Evolutionary conservation across 2,888 invertebrate genomes (phyloP).

Genomic region (Sarcophaga variegata): DNA sequence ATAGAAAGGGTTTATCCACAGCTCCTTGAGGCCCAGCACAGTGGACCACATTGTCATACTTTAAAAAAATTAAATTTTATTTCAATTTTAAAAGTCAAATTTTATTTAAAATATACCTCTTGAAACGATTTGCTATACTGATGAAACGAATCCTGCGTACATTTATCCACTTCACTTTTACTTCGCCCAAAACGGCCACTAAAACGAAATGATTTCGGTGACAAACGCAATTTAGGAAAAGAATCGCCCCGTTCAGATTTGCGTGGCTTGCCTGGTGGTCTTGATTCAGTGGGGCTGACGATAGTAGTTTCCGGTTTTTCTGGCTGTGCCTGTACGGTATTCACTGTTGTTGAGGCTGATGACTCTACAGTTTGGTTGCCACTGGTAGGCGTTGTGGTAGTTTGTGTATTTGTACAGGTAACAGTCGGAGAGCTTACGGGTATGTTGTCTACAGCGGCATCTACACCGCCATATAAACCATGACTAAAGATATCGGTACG

Average conservation of each 20-base stretch:
- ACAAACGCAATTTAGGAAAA: conserved; percentile 79
- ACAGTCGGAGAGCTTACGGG: conserved; percentile 74
- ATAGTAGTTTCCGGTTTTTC: not conserved
- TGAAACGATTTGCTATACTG: conserved; percentile 81
- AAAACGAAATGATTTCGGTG: conserved; percentile 80
- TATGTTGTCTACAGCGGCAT: conserved; percentile 76
- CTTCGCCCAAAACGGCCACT: conserved; percentile 81
- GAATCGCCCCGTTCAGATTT: conserved; percentile 80
- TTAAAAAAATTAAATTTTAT: not conserved
- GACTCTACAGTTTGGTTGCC: conserved; percentile 11
- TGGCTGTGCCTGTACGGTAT: not conserved
- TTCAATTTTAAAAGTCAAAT: not conserved
- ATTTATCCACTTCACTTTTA: conserved; percentile 80
- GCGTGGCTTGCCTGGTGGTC: conserved; percentile 69
- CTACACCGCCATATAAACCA: conserved; percentile 74
- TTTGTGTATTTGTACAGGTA: conserved; percentile 28
- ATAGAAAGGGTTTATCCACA: conserved; percentile 91
- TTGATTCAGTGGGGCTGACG: conserved; percentile 11
- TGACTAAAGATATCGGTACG: conserved; percentile 80
- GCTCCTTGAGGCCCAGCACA: conserved; percentile 86
- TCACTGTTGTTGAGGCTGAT: not conserved
- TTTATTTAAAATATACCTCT: conserved; percentile 75
- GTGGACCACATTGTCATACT: conserved; percentile 70
- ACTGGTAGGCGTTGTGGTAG: conserved; percentile 30
- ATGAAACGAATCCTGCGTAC: conserved; percentile 77